Percentiles rank a stretch among this genome's conserved stretches.
phyloP scores from a whole-genome alignment of 2,888 invertebrate species.

The Ametastegia equiseti region DNA sequence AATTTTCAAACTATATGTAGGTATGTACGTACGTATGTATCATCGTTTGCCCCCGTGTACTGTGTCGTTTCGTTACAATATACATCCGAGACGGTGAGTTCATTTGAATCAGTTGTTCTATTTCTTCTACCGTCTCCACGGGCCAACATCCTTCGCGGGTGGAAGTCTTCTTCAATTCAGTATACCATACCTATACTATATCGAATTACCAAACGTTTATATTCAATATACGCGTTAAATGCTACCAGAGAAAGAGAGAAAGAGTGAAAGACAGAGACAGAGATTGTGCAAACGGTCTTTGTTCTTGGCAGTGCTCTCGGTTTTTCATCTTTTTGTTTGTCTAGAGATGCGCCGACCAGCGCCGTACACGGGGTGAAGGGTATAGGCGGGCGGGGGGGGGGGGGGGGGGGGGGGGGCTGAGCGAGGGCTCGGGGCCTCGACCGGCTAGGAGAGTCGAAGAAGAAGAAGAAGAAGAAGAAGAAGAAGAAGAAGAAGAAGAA shows the following conservation, averaged over 20 bases:
- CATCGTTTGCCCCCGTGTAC: background rate
- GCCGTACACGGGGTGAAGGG: slow-evolving; percentile 41
- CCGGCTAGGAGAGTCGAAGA: slow-evolving; percentile 36
- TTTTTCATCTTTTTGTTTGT: slow-evolving; percentile 20
- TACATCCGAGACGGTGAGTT: no score
- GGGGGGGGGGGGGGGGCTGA: background rate
- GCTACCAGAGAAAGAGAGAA: no score
- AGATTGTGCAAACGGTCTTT: background rate
- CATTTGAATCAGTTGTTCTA: background rate
- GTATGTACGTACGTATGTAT: background rate
- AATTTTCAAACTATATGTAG: background rate
- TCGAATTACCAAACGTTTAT: no score
- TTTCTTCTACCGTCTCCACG: background rate
- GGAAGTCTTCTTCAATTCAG: no score
- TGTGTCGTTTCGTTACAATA: no score
- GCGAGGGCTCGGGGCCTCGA: slow-evolving; percentile 5
- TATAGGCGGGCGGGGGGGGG: background rate
- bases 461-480: no score
- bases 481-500: no score
- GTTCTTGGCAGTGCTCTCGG: background rate
- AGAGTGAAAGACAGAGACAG: no score
- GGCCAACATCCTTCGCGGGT: no score
- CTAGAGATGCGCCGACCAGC: slow-evolving; percentile 9
- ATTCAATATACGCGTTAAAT: no score
- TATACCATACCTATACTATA: no score